A percentile compares a stretch with the other conserved stretches of the same genome.
Evolutionary conservation across 2,113 vertebrate species (phyloP).

Genomic region (Istiophorus platypterus): DNA sequence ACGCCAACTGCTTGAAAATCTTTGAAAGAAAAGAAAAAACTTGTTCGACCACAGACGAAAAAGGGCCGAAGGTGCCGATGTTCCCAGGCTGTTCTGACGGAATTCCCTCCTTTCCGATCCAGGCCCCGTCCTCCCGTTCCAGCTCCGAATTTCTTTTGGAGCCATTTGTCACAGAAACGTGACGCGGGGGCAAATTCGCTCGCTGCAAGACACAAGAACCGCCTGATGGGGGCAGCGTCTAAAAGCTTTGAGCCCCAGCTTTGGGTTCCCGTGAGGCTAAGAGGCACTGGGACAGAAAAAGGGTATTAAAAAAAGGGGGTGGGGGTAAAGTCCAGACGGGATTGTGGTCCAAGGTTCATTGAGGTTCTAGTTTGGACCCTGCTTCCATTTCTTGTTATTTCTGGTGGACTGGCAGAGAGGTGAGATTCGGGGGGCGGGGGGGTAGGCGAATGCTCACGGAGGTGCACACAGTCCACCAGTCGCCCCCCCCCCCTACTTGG

Average conservation of each 20-base stretch:
- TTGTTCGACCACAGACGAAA: no score
- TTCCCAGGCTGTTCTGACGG: not conserved
- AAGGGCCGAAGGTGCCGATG: no score
- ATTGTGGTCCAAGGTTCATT: no score
- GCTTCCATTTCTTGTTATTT: not conserved
- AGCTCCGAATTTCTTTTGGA: not conserved
- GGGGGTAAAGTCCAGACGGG: not conserved
- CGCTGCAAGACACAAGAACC: conserved; percentile 6
- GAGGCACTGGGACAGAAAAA: not conserved
- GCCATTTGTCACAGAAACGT: no score
- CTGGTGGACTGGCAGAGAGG: not conserved
- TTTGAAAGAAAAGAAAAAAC: no score
- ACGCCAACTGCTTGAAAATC: no score
- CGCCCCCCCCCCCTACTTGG: no score
- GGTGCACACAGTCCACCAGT: no score
- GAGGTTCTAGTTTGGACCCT: not conserved
- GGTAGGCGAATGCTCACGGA: not conserved
- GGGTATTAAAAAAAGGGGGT: not conserved
- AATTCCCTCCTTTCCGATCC: not conserved
- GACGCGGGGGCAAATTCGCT: not conserved
- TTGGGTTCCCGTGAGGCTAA: no score
- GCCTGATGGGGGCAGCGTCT: conserved; percentile 73
- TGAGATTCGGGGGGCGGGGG: not conserved
- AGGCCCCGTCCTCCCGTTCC: not conserved
- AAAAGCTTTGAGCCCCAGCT: conserved; percentile 29